A percentile compares a stretch with the other conserved stretches of the same genome.
Conservation (phyloP, 2,113 vertebrate species). For the Strix aluco region DNA sequence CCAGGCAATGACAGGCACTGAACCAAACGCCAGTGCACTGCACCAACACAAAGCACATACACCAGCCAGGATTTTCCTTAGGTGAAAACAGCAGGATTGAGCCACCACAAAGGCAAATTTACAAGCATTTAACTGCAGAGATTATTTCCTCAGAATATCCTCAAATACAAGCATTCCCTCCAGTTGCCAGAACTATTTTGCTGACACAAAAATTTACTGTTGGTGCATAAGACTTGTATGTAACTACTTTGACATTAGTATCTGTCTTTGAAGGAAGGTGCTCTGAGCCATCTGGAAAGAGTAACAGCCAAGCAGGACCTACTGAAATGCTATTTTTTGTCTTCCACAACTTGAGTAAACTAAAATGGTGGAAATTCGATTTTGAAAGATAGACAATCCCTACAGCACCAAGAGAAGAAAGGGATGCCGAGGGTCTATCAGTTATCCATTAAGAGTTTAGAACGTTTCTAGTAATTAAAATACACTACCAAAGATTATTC, state of each 20-base stretch:
- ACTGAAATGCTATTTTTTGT: not conserved
- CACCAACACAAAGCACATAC: not conserved
- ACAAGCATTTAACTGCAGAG: not conserved
- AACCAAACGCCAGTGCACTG: fast-evolving
- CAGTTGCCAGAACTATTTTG: not conserved
- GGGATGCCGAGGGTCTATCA: not conserved
- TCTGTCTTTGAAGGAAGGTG: not conserved
- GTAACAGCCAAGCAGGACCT: not conserved
- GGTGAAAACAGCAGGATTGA: not conserved
- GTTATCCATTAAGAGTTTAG: not conserved
- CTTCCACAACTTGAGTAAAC: not conserved
- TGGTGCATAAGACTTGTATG: not conserved
- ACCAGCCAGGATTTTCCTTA: not conserved
- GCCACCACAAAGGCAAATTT: not conserved
- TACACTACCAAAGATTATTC: not conserved
- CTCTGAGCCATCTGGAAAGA: not conserved
- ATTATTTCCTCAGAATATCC: not conserved
- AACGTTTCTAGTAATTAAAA: not conserved
- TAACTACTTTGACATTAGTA: not conserved
- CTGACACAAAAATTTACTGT: not conserved
- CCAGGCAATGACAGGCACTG: fast-evolving
- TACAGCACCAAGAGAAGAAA: not conserved
- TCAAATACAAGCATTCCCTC: not conserved
- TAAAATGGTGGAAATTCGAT: not conserved
- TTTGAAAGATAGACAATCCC: not conserved